Evolutionary conservation across 2,888 invertebrate species (phyloP), one percentile per base, ranked within the genome.

Genomic region (Diogma glabrata): DNA sequence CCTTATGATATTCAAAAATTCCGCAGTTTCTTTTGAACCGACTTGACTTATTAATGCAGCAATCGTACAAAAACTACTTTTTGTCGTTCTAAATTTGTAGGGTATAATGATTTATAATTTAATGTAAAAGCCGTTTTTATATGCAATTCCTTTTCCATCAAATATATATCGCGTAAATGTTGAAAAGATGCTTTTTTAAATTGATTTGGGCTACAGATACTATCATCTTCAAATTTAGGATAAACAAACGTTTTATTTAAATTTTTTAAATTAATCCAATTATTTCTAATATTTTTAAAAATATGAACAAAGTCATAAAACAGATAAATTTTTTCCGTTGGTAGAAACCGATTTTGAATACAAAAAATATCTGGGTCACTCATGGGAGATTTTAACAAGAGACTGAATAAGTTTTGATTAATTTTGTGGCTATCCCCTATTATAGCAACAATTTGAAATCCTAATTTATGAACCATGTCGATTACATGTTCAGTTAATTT

Each of bases 61-160:
- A 33, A 33, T 33, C 12, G 33, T 33, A 14, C 33, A 9, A n/a
- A 33, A 33, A 33, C n/a, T 7, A 33, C 33, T 33, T 33, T 33
- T 47, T 47, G 47, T 12, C 17, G 24, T 47, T 47, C 47, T 12
- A 47, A 19, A 3, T 17, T 12, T 17, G 19, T 17, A 10, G 30
- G 47, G 20, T 24, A 47, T 14, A 47, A 16, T 19, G 47, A 24
- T 30, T 47, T 47, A 28, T 24, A 19, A 28, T 47, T 30, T 30
- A 47, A 30, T 30, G 9, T 30, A 33, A 33, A 33, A n/a, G 33
- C 33, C 10, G 12, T 33, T 33, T 33, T 33, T 7, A 33, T 33
- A 33, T 33, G 33, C 10, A 33, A 33, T n/a, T 33, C 12, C 12
- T 9, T 12, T 19, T 47, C 47, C 12, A 9, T 19, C 12, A 30